A percentile compares a stretch with the other conserved stretches of the same genome.
Evolutionary conservation across 2,888 invertebrate genomes (phyloP).

Genomic region (Caenorhabditis plicata): DNA sequence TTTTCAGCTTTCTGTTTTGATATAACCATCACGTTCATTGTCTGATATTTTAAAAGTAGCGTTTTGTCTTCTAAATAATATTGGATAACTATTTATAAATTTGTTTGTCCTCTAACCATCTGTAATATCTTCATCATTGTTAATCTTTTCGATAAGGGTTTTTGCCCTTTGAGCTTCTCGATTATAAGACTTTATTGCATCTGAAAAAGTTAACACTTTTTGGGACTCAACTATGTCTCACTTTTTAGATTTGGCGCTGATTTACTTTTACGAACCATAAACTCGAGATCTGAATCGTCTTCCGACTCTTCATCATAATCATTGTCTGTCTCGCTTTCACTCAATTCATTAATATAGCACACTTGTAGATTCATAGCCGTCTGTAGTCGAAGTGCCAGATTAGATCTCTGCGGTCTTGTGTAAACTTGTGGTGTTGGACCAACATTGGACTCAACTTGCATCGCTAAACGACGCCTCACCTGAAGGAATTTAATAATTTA

Average conservation of each 20-base stretch:
- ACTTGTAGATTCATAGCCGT: conserved; percentile 85
- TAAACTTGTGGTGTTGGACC: conserved; percentile 38
- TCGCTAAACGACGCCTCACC: conserved; percentile 46
- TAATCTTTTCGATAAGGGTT: neutral
- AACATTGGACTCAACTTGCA: conserved; percentile 29
- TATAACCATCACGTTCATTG: conserved; percentile 82
- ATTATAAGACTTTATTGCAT: neutral
- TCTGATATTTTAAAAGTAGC: conserved; percentile 82
- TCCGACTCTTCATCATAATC: conserved; percentile 9
- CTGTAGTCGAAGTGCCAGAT: conserved; percentile 56
- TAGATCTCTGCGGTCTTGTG: conserved; percentile 44
- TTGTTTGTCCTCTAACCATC: neutral
- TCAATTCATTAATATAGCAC: conserved; percentile 55
- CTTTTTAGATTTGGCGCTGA: conserved; percentile 33
- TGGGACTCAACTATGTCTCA: neutral
- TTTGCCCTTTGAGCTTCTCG: conserved; percentile 3
- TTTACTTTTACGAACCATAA: conserved; percentile 24
- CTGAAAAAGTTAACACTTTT: conserved; percentile 2
- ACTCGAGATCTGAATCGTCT: conserved; percentile 16
- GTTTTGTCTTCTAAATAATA: conserved; percentile 74
- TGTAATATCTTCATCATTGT: conserved; percentile 1
- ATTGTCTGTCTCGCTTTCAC: conserved; percentile 29
- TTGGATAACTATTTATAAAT: no score
- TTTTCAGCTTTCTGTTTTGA: conserved; percentile 88
- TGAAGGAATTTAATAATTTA: conserved; percentile 14